Evolutionary conservation across 2,113 vertebrate species (phyloP).

Genomic region (Lanius collurio): DNA sequence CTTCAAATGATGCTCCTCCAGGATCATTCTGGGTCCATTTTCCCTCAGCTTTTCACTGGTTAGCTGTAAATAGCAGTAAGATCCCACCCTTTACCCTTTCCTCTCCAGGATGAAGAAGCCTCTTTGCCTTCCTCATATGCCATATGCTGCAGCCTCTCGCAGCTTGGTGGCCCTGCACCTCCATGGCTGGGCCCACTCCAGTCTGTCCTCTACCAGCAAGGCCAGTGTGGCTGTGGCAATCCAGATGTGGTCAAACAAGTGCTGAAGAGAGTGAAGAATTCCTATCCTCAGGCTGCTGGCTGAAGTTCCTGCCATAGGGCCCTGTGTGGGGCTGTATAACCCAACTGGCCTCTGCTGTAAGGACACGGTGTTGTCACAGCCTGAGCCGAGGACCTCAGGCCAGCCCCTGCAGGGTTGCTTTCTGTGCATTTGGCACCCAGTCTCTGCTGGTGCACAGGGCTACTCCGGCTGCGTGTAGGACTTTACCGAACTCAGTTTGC

Average conservation of each 20-base stretch:
- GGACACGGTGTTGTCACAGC: not conserved
- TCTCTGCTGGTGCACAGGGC: not conserved
- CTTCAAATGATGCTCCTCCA: not conserved
- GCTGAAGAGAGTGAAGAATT: not conserved
- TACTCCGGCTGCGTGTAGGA: accelerated
- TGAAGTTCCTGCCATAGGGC: accelerated
- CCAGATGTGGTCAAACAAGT: not conserved
- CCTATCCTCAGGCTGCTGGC: not conserved
- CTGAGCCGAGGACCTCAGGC: not conserved
- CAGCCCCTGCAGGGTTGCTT: not conserved
- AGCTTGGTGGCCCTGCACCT: not conserved
- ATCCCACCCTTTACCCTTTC: not conserved
- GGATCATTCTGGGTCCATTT: not conserved
- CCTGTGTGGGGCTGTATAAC: not conserved
- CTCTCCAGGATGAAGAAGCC: not conserved
- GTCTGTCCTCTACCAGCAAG: not conserved
- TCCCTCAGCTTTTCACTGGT: not conserved
- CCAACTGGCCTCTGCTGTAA: not conserved
- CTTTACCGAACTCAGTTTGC: not conserved
- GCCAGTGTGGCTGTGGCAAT: not conserved
- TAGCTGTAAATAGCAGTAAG: not conserved
- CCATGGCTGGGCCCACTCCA: not conserved
- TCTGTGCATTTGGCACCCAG: not conserved
- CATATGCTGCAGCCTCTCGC: too few species aligned
- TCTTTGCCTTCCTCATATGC: accelerated